phyloP scores from a whole-genome alignment of 2,113 vertebrate species.

The Dolichallabes microphthalmus region DNA sequence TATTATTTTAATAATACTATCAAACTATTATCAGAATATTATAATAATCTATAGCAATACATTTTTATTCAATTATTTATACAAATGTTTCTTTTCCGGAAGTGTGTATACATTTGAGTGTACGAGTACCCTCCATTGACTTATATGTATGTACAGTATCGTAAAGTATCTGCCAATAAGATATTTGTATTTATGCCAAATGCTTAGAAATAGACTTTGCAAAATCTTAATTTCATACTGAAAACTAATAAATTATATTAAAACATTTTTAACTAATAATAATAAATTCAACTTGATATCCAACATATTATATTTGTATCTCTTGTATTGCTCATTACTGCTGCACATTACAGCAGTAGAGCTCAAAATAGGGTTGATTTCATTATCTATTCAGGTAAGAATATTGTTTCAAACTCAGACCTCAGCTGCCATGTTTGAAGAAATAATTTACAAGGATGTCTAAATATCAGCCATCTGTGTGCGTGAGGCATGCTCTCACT shows the following conservation, averaged over 20 bases:
- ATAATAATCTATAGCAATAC: too few relatives aligned
- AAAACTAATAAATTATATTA: background rate
- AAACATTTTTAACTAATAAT: too few relatives aligned
- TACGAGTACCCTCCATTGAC: too few relatives aligned
- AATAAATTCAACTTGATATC: background rate
- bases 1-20: too few relatives aligned
- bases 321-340: background rate
- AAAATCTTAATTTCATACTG: background rate
- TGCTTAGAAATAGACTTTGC: background rate
- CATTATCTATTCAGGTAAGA: background rate
- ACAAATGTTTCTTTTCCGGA: too few relatives aligned
- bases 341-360: background rate
- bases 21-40: too few relatives aligned
- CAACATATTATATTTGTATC: background rate
- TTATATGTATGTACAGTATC: too few relatives aligned
- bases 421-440: background rate
- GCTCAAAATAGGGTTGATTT: background rate
- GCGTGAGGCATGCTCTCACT: constrained; percentile 45
- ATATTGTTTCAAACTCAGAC: background rate
- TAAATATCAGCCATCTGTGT: constrained; percentile 51
- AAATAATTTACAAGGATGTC: constrained; percentile 25
- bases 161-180: background rate
- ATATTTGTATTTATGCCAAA: background rate
- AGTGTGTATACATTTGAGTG: too few relatives aligned
- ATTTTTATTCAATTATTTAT: too few relatives aligned